These are phyloP conservation scores for Morus bassanus DNA, from an alignment of 2,797 vertebrate genomes.

Conservation along the genomic window DNA sequence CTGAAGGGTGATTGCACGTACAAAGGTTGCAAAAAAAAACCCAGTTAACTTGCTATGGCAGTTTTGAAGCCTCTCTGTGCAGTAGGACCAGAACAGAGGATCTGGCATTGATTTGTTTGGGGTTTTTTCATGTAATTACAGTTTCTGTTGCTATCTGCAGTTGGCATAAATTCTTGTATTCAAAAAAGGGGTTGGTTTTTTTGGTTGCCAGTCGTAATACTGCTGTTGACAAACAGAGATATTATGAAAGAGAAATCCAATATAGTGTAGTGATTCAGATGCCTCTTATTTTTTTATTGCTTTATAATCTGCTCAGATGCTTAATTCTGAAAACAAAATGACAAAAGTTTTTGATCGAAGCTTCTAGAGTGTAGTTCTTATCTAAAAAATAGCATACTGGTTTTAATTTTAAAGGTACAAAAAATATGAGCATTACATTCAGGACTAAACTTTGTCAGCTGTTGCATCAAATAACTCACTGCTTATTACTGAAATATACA, in stretches of 20 bases:
- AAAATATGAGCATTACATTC: background rate
- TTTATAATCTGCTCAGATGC: slow-evolving; percentile 21
- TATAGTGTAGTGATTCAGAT: slow-evolving; percentile 37
- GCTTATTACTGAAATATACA: background rate
- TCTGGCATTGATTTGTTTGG: background rate
- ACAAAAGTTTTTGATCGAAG: background rate
- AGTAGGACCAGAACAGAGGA: background rate
- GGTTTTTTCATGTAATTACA: slow-evolving; percentile 5
- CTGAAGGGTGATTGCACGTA: background rate
- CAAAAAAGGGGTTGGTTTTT: background rate
- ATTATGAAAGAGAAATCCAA: slow-evolving; percentile 38
- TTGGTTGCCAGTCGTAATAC: slow-evolving; percentile 13
- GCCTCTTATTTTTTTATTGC: background rate
- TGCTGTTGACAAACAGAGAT: slow-evolving; percentile 39
- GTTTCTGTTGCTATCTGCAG: slow-evolving; percentile 6
- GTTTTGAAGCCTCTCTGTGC: background rate
- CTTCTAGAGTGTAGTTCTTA: slow-evolving; percentile 9
- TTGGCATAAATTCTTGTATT: slow-evolving; percentile 13
- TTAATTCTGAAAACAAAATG: slow-evolving; percentile 43
- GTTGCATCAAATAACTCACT: background rate
- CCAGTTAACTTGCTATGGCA: background rate
- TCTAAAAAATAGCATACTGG: slow-evolving; percentile 1
- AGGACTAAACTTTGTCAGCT: background rate
- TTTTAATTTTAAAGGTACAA: background rate
- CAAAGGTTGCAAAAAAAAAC: background rate